Base-by-base conservation (phyloP, 2,113 vertebrate genomes). In the Rhynchomys soricoides region DNA sequence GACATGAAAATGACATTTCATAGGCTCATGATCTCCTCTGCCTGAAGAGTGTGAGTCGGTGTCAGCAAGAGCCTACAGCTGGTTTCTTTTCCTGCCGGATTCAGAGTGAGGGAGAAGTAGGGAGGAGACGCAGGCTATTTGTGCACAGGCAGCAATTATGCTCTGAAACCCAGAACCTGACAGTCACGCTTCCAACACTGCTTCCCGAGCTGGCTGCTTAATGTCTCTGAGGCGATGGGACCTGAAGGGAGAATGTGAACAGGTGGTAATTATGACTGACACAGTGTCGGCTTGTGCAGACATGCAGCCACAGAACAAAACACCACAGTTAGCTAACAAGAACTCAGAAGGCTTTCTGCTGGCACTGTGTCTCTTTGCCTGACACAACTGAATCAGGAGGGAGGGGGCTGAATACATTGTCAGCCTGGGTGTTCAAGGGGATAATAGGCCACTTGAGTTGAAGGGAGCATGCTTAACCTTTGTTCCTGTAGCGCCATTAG, bases 261-360 rank as follows among this genome's bases (percentile, higher is more conserved):
- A 98, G 98, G 98, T 98, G 98, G 98, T 98, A 98, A 99, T 99
- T 98, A 98, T 98, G 98, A 99, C 97, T 98, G 99, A 98, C 99
- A 98, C 97, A 89, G 85, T 97, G 98, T 98, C 77, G 96, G 98
- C 98, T 98, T 97, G 98, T 95, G 97, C 98, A 98, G 98, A 98
- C 98, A 97, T 90, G 98, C 91, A 98, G 95, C 97, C 1, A 0
- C 43, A 48, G 98, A 98, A 98, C 98, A 98, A 98, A 98, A 98
- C 98, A 97, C 95, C 0, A 0, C 98, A 95, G 97, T 98, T 98
- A 98, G 98, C 98, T 98, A 98, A 98, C 98, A 98, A 97, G 98
- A 97, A 97, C 98, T 96, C 48, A 0, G 81, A 94, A 98, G 97
- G 97, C n/a, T 40, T 97, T 98, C 93, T 91, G 92, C 96, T 89